Conservation (phyloP, 2,797 vertebrate genomes). For the Remorina albescens region DNA sequence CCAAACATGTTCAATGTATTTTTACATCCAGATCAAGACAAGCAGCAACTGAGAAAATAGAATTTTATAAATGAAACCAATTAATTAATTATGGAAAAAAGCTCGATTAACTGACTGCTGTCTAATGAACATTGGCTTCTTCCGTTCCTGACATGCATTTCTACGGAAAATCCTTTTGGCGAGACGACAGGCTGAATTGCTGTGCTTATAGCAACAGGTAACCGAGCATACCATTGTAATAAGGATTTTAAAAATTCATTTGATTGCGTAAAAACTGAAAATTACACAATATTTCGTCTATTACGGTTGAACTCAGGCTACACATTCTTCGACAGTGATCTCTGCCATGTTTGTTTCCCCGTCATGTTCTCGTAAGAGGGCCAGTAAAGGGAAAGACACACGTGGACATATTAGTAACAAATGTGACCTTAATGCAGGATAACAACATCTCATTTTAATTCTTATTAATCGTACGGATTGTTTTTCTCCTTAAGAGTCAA, state of each 20-base stretch:
- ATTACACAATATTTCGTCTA: neutral
- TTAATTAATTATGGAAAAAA: too few species aligned
- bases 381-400: neutral
- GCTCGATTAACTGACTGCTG: too few species aligned
- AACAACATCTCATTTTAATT: neutral
- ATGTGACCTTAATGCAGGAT: neutral
- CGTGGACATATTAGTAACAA: rapidly evolving
- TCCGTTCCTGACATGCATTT: too few species aligned
- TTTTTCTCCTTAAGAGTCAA: too few species aligned
- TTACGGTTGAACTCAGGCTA: neutral
- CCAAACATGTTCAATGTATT: too few species aligned
- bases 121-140: too few species aligned
- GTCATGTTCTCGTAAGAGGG: neutral
- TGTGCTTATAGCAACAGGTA: neutral
- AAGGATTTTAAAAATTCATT: neutral
- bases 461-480: too few species aligned
- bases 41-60: too few species aligned
- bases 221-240: neutral
- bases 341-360: neutral
- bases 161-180: too few species aligned
- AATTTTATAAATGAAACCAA: too few species aligned
- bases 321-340: conserved; percentile 46
- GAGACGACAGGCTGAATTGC: neutral
- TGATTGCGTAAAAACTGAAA: conserved; percentile 29
- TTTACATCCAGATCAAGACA: too few species aligned